Percentiles rank a stretch among this genome's conserved stretches.
Conservation (phyloP, 1,140 invertebrate genomes). For the Sycophila sp. region DNA sequence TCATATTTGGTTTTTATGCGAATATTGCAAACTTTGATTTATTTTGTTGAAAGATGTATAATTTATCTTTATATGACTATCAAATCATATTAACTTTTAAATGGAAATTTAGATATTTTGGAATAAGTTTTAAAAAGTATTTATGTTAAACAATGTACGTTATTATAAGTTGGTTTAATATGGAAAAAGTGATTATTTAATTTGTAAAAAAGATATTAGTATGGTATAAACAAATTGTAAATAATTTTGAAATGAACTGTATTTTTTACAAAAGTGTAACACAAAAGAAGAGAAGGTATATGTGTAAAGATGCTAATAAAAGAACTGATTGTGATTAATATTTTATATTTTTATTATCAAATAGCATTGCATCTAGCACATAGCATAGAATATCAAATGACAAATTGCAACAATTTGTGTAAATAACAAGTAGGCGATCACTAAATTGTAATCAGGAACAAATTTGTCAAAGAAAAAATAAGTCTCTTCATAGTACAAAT, state of each 20-base stretch:
- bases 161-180: neutral
- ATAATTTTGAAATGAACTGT: constrained; percentile 5
- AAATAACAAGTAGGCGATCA: constrained; percentile 16
- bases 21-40: too few species aligned
- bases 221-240: constrained; percentile 7
- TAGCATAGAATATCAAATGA: constrained; percentile 33
- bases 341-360: constrained; percentile 35
- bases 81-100: too few species aligned
- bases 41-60: too few species aligned
- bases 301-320: neutral
- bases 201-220: neutral
- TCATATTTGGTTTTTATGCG: too few species aligned
- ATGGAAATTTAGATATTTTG: too few species aligned
- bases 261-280: constrained; percentile 4
- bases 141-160: neutral
- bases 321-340: neutral
- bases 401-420: constrained; percentile 27
- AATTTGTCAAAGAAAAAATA: neutral
- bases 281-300: neutral
- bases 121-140: too few species aligned
- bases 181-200: neutral
- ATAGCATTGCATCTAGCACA: constrained; percentile 30
- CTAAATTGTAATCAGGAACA: constrained; percentile 24
- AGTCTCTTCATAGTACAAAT: constrained; percentile 10
- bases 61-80: too few species aligned